Evolutionary conservation across 2,113 vertebrate genomes (phyloP).

Genomic region (Crotalus helleri): DNA sequence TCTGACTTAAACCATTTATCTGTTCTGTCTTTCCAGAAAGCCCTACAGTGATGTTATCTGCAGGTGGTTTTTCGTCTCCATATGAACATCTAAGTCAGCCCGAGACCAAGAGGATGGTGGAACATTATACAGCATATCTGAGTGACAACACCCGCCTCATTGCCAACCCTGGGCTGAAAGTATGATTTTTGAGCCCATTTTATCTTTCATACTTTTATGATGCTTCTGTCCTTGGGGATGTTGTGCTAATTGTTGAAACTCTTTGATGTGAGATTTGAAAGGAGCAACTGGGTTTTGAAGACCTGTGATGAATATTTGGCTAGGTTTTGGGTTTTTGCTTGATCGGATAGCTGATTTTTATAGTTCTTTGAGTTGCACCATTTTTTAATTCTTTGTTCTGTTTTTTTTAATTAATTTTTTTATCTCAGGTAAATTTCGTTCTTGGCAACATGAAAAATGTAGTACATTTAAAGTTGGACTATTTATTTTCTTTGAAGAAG

Average conservation of each 20-base stretch:
- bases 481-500: neutral
- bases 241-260: neutral
- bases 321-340: neutral
- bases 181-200: constrained; percentile 33
- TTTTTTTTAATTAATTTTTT: neutral
- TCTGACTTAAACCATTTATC: rapidly evolving
- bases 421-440: neutral
- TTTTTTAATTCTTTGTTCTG: neutral
- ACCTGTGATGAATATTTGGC: neutral
- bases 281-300: neutral
- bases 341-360: neutral
- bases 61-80: constrained; percentile 94
- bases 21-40: constrained; percentile 75
- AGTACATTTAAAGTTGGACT: neutral
- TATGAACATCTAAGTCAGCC: constrained; percentile 98
- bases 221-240: neutral
- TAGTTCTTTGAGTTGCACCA: neutral
- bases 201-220: neutral
- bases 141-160: constrained; percentile 98
- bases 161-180: constrained; percentile 96
- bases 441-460: neutral
- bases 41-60: constrained; percentile 96
- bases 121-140: constrained; percentile 97
- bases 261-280: neutral
- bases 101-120: constrained; percentile 98